Percentiles rank a stretch among this genome's conserved stretches.
Evolutionary conservation across 2,888 invertebrate species (phyloP).

Genomic region (Dioctria rufipes): DNA sequence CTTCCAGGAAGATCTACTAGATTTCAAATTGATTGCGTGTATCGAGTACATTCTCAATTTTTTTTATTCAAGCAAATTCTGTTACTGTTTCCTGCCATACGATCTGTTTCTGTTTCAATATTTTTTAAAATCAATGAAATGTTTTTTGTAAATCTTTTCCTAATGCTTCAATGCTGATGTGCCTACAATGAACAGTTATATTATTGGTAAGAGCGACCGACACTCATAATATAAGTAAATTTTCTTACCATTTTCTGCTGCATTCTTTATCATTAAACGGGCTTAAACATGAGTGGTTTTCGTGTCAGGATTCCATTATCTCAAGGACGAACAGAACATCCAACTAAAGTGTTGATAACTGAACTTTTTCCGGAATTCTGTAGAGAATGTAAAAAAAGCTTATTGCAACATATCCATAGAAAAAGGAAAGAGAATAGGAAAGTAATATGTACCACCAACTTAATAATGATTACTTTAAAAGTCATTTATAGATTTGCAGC

Average conservation of each 20-base stretch:
- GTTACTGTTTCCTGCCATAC: constrained; percentile 95
- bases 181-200: constrained; percentile 73
- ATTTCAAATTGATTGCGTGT: constrained; percentile 93
- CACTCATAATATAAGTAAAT: not conserved
- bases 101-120: constrained; percentile 96
- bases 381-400: constrained; percentile 62
- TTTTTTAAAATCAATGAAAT: constrained; percentile 93
- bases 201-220: not conserved
- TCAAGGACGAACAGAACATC: constrained; percentile 95
- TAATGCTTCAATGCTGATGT: constrained; percentile 94
- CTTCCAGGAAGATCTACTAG: constrained; percentile 97
- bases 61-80: constrained; percentile 96
- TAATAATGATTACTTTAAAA: not conserved
- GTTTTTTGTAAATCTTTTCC: constrained; percentile 95
- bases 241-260: constrained; percentile 84
- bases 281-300: no score
- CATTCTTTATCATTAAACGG: constrained; percentile 91
- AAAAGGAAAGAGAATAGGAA: constrained; percentile 37
- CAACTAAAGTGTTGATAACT: constrained; percentile 97
- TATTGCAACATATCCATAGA: not conserved
- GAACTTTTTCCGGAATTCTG: constrained; percentile 99
- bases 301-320: constrained; percentile 98
- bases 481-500: not conserved
- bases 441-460: constrained; percentile 59
- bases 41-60: constrained; percentile 96